phyloP scores from a whole-genome alignment of 2,797 vertebrate genomes.

The Etheostoma perlongum region DNA sequence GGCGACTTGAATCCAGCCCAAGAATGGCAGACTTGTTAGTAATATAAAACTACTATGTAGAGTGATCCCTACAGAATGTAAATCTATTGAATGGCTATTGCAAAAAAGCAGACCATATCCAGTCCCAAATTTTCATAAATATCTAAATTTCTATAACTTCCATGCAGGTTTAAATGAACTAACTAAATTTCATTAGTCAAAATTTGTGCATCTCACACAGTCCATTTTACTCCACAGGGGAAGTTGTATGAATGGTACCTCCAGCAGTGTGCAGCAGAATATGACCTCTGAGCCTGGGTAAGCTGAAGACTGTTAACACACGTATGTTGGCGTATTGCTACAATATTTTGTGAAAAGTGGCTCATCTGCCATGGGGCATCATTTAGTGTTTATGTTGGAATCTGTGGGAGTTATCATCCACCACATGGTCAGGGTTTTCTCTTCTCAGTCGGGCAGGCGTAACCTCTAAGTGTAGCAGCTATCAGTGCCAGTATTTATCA shows the following conservation, averaged over 20 bases:
- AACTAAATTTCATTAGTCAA: not conserved
- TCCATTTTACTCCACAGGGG: slow-evolving; percentile 67
- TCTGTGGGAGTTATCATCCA: slow-evolving; percentile 12
- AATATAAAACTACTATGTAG: not conserved
- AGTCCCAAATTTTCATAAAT: not conserved
- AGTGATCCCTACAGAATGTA: not conserved
- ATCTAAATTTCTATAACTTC: not conserved
- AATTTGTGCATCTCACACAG: slow-evolving; percentile 36
- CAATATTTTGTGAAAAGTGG: not conserved
- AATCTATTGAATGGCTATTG: not conserved
- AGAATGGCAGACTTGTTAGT: not conserved
- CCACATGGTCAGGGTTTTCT: slow-evolving; percentile 23
- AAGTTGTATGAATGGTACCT: slow-evolving; percentile 87
- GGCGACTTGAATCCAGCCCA: not conserved
- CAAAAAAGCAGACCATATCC: not conserved
- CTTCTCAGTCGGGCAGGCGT: slow-evolving; percentile 1
- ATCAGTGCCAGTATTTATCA: slow-evolving; percentile 43
- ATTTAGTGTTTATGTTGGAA: slow-evolving; percentile 2
- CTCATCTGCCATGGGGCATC: not conserved
- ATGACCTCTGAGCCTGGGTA: slow-evolving; percentile 78
- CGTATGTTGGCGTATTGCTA: not conserved
- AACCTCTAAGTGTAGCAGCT: slow-evolving; percentile 18
- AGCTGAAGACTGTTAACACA: slow-evolving; percentile 4
- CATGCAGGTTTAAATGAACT: not conserved
- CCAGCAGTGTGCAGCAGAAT: slow-evolving; percentile 85